These are phyloP conservation scores for Lysandra coridon DNA, from an alignment of 2,888 invertebrate species.

Conservation along the genomic window DNA sequence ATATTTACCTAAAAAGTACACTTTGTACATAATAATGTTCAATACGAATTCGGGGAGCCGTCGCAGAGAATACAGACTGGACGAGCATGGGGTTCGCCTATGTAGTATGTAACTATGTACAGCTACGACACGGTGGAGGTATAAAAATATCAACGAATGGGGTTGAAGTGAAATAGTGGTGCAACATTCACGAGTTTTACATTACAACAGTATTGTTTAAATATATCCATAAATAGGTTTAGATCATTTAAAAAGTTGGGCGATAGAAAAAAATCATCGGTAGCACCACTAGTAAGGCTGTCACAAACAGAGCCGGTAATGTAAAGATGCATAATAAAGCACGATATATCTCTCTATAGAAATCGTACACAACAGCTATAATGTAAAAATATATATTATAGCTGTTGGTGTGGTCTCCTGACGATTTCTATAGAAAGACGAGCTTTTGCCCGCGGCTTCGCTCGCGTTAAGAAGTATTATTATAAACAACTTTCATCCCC, in stretches of 20 bases:
- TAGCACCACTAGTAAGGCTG: neutral
- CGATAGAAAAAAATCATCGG: neutral
- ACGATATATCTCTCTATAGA: too few relatives aligned
- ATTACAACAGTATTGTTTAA: neutral
- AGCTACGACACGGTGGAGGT: neutral
- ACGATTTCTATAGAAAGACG: too few relatives aligned
- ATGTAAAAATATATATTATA: too few relatives aligned
- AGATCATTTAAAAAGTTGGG: neutral
- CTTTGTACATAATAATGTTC: constrained; percentile 10
- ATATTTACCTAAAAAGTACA: constrained; percentile 15
- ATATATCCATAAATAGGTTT: constrained; percentile 11
- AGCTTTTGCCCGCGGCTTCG: too few relatives aligned
- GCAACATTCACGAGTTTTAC: neutral
- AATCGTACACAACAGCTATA: too few relatives aligned
- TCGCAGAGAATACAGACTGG: neutral
- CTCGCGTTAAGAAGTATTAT: too few relatives aligned
- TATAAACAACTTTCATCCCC: too few relatives aligned
- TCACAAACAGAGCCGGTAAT: too few relatives aligned
- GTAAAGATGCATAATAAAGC: too few relatives aligned
- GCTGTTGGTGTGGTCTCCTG: too few relatives aligned
- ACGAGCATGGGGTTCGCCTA: neutral
- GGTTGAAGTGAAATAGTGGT: neutral
- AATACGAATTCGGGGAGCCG: neutral
- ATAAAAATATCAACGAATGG: constrained; percentile 29
- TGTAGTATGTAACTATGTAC: neutral